Percentiles rank a stretch among this genome's conserved stretches.
phyloP scores from a whole-genome alignment of 2,888 invertebrate genomes.

The Choreutis nemorana region DNA sequence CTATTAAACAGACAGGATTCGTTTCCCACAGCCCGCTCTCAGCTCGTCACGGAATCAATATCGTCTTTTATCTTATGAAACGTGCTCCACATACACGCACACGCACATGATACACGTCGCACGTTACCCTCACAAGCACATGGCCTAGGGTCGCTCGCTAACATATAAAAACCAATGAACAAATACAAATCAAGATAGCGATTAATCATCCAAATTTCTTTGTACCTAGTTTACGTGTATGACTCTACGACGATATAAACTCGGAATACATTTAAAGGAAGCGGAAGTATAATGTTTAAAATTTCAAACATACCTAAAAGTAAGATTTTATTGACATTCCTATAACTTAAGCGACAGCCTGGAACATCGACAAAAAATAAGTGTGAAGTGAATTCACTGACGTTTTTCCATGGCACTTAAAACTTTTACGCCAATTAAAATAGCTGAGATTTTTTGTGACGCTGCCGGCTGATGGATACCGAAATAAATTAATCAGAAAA shows the following conservation, averaged over 20 bases:
- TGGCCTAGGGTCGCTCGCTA: conserved; percentile 14
- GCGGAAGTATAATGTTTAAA: too few relatives aligned
- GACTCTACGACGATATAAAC: conserved; percentile 35
- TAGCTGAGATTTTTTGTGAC: conserved; percentile 54
- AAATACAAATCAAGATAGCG: conserved; percentile 34
- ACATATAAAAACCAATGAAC: conserved; percentile 26
- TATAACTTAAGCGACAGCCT: too few relatives aligned
- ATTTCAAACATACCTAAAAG: too few relatives aligned
- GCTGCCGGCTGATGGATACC: conserved; percentile 40
- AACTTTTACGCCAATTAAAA: conserved; percentile 61
- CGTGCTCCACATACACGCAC: conserved; percentile 42
- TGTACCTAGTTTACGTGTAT: conserved; percentile 28
- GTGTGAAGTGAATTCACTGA: conserved; percentile 38
- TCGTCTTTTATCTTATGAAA: conserved; percentile 62
- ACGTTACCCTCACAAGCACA: conserved; percentile 15
- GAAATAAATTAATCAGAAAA: conserved; percentile 49
- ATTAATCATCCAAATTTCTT: conserved; percentile 51
- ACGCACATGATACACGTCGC: conserved; percentile 20
- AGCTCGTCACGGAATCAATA: conserved; percentile 64
- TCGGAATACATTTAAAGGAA: conserved; percentile 39
- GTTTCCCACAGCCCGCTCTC: conserved; percentile 58
- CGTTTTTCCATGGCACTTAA: conserved; percentile 37
- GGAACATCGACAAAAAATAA: too few relatives aligned
- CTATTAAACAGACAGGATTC: conserved; percentile 55
- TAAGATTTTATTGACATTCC: too few relatives aligned